Evolutionary conservation across 2,113 vertebrate genomes (phyloP), one percentile per base, ranked within the genome.

Genomic region (Sigmodon hispidus): DNA sequence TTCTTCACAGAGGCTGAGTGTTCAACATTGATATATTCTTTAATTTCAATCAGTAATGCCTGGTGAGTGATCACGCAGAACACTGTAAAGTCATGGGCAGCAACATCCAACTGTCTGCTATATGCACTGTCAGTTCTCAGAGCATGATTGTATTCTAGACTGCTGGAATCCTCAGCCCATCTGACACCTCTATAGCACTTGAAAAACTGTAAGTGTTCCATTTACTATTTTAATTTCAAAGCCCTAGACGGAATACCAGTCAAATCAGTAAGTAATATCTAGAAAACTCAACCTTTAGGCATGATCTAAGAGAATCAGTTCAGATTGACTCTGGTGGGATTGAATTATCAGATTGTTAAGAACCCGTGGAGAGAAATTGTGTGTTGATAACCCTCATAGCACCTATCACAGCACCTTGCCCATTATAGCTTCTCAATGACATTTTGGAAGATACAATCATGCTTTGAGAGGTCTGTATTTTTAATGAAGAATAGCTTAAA

Each of bases 401-500:
- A 93, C 45, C 5, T 31, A 55, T 77, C 40, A 85, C 13, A 90
- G 70, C 21, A 45, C 55, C 65, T 94, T 22, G 24, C 7, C 70
- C 87, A 48, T 70, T 57, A 67, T 22, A 90, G 72, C 11, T 77
- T 93, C 90, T 92, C 76, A 86, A 45, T 91, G 79, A 90, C 76
- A 80, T 76, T 81, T 9, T 84, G 43, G n/a, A 88, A 93, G 83
- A 92, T 72, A 7, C 70, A 40, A 87, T 61, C 80, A 65, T 94
- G 55, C 67, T 94, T 94, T 91, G 48, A 95, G 69, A 97, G 89
- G 50, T 91, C 93, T 86, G 29, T 89, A 50, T 43, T 90, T 63
- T 89, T 65, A 61, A 93, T 22, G 93, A 90, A 85, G 67, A 92
- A 29, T 80, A 97, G 75, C 84, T 96, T 61, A 77, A 95, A 96